Conservation (phyloP, 2,888 invertebrate species). For the Zygaena filipendulae region DNA sequence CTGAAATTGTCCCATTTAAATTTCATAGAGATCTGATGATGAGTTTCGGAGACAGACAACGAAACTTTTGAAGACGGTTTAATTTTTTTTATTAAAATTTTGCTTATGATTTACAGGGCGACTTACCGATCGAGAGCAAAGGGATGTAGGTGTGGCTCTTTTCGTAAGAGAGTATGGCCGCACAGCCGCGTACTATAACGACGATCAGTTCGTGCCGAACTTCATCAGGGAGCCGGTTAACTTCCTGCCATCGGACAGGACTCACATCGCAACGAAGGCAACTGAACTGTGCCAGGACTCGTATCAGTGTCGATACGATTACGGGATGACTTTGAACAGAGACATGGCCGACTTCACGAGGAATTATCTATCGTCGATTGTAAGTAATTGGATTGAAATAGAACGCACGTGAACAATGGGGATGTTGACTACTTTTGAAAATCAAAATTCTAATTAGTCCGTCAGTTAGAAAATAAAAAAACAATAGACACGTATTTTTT, state of each 20-base stretch:
- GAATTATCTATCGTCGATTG: conserved; percentile 78
- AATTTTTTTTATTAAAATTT: conserved; percentile 5
- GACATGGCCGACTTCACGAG: conserved; percentile 89
- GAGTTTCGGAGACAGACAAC: no score
- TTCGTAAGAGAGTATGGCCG: conserved; percentile 84
- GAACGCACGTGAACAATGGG: no score
- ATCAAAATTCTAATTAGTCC: no score
- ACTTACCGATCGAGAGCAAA: conserved; percentile 80
- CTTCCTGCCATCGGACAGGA: conserved; percentile 79
- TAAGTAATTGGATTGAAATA: no score
- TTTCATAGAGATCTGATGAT: no score
- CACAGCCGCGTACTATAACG: conserved; percentile 84
- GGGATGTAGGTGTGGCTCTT: conserved; percentile 77
- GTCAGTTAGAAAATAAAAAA: no score
- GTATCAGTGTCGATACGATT: conserved; percentile 90
- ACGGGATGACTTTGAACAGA: conserved; percentile 83
- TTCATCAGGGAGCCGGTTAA: conserved; percentile 75
- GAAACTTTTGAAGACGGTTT: no score
- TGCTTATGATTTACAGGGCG: conserved; percentile 68
- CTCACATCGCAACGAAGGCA: conserved; percentile 72
- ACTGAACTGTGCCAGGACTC: conserved; percentile 81
- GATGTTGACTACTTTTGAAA: no score
- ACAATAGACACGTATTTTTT: no score
- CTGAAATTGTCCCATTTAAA: no score
- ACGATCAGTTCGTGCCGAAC: conserved; percentile 80